Conservation (phyloP, 2,888 invertebrate species). For the Plemyria rubiginata region DNA sequence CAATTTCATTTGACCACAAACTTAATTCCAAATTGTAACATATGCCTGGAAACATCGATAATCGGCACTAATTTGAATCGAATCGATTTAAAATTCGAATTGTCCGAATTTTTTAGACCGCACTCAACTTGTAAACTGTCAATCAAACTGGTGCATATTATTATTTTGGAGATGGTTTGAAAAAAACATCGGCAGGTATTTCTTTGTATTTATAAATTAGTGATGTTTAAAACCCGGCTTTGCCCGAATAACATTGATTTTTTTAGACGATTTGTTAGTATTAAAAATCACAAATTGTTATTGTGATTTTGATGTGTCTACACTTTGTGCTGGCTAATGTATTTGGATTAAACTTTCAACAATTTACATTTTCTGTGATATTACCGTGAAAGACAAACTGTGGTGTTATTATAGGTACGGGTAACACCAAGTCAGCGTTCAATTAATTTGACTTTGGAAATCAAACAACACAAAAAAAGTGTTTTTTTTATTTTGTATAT, state of each 20-base stretch:
- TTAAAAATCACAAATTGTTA: too few species aligned
- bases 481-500: too few species aligned
- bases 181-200: conserved; percentile 56
- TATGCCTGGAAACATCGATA: conserved; percentile 79
- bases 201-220: conserved; percentile 45
- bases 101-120: conserved; percentile 45
- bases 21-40: conserved; percentile 65
- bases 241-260: neutral
- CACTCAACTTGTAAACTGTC: conserved; percentile 60
- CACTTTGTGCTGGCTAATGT: too few species aligned
- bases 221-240: conserved; percentile 5
- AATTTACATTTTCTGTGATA: too few species aligned
- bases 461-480: too few species aligned
- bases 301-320: too few species aligned
- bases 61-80: conserved; percentile 79
- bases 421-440: too few species aligned
- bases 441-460: too few species aligned
- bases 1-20: conserved; percentile 48
- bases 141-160: conserved; percentile 76
- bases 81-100: conserved; percentile 49
- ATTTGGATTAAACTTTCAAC: too few species aligned
- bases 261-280: too few species aligned
- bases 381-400: too few species aligned
- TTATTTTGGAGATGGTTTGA: conserved; percentile 61
- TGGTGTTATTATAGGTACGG: too few species aligned